Evolutionary conservation across 2,888 invertebrate genomes (phyloP), one percentile per base, ranked within the genome.

Genomic region (Drosophila vallismaia): DNA sequence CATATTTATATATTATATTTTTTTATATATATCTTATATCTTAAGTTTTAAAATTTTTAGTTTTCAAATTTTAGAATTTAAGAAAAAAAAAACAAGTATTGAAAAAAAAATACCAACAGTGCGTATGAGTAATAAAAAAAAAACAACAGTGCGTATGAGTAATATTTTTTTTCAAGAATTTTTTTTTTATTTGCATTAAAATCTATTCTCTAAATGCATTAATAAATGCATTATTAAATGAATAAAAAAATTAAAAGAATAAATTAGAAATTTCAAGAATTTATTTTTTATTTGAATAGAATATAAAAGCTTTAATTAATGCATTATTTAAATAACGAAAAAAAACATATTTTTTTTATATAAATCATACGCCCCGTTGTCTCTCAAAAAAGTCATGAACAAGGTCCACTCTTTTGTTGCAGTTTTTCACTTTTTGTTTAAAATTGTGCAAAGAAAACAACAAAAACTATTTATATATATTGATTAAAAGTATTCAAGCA

Each of bases 311-410:
- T n/a, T n/a, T n/a, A n/a, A n/a, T n/a, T n/a, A n/a, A n/a, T n/a
- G n/a, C n/a, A n/a, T n/a, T n/a, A 9, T 31, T 31, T 31, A 9
- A 31, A 2, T 31, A n/a, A n/a, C n/a, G n/a, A 19, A 19, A 14
- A 19, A 19, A 19, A 19, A 19, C 19, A 19, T 28, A 28, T 28
- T 28, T 28, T 28, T n/a, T 5, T 4, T 10, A n/a, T 4, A 36
- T n/a, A n/a, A n/a, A n/a, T 36, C 36, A 36, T 36, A n/a, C 36
- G 36, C 36, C n/a, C n/a, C 6, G 36, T 36, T 36, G 36, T 36
- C n/a, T 36, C 4, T 6, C 2, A 14, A 36, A 36, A n/a, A n/a
- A 4, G 10, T 4, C 9, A 33, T n/a, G 5, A 36, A 36, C 5
- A n/a, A 36, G 36, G 36, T 36, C 2, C 36, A 36, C 36, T 12